phyloP scores from a whole-genome alignment of 2,113 vertebrate species.

The Cervus canadensis region DNA sequence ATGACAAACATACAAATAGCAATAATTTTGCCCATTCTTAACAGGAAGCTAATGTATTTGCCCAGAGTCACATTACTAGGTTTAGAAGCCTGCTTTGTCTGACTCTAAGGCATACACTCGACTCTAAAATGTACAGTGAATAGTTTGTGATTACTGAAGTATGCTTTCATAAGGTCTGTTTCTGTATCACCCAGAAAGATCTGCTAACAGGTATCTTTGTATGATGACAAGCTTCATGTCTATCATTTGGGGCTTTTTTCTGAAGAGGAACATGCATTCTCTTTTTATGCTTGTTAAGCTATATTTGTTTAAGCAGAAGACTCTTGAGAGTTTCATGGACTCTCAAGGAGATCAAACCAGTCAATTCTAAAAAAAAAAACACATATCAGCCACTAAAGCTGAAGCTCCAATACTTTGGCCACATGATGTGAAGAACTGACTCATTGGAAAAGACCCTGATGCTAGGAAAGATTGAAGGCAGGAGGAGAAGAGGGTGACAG shows the following conservation, averaged over 20 bases:
- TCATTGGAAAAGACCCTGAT: background rate
- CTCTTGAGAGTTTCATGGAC: background rate
- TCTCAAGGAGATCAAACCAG: background rate
- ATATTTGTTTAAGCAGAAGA: background rate
- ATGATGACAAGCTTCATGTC: background rate
- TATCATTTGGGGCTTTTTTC: background rate
- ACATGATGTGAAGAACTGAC: background rate
- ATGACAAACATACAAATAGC: background rate
- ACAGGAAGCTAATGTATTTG: background rate
- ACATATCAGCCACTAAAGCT: background rate
- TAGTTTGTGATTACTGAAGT: background rate
- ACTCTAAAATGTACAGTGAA: background rate
- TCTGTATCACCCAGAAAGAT: background rate
- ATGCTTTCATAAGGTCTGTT: background rate
- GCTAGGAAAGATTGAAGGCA: background rate
- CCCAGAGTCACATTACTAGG: background rate
- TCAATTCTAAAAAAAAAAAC: background rate
- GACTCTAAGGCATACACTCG: background rate
- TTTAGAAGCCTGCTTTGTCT: background rate
- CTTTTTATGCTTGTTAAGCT: background rate
- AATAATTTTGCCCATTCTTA: background rate
- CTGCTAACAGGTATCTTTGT: background rate
- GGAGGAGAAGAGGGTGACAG: background rate
- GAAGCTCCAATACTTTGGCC: background rate
- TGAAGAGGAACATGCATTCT: background rate